A percentile compares a stretch with the other conserved stretches of the same genome.
Conservation (phyloP, 1,140 invertebrate species). For the Listronotus oregonensis region DNA sequence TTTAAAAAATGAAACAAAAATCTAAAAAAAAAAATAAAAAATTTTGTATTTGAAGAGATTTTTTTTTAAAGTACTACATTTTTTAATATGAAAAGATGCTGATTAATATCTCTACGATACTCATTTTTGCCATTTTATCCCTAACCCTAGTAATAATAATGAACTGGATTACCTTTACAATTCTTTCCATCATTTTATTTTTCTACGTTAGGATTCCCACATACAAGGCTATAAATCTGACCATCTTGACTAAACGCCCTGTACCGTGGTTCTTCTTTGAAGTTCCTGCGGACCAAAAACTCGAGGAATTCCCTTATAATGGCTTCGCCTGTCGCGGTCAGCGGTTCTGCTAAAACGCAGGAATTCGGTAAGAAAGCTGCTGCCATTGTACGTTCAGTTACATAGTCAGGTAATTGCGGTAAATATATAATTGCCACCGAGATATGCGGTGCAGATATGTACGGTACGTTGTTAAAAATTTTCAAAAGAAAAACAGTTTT, state of each 20-base stretch:
- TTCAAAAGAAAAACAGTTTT: conserved; percentile 2
- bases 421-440: conserved; percentile 45
- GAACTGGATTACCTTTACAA: too few species aligned
- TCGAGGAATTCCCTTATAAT: conserved; percentile 43
- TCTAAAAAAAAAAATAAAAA: too few species aligned
- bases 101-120: too few species aligned
- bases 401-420: conserved; percentile 46
- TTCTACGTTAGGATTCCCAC: neutral
- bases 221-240: conserved; percentile 21
- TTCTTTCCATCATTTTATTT: neutral
- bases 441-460: conserved; percentile 31
- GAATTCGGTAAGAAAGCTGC: conserved; percentile 42
- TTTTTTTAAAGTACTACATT: too few species aligned
- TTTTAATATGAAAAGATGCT: too few species aligned
- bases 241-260: conserved; percentile 15
- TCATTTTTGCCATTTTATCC: too few species aligned
- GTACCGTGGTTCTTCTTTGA: conserved; percentile 33
- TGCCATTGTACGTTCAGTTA: conserved; percentile 38
- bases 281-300: conserved; percentile 41
- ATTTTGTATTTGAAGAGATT: too few species aligned
- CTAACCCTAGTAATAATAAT: too few species aligned
- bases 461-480: conserved; percentile 10
- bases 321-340: conserved; percentile 35
- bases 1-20: too few species aligned
- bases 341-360: conserved; percentile 41